Evolutionary conservation across 2,797 vertebrate species (phyloP).

Genomic region (Pangasius sanitwongsei): DNA sequence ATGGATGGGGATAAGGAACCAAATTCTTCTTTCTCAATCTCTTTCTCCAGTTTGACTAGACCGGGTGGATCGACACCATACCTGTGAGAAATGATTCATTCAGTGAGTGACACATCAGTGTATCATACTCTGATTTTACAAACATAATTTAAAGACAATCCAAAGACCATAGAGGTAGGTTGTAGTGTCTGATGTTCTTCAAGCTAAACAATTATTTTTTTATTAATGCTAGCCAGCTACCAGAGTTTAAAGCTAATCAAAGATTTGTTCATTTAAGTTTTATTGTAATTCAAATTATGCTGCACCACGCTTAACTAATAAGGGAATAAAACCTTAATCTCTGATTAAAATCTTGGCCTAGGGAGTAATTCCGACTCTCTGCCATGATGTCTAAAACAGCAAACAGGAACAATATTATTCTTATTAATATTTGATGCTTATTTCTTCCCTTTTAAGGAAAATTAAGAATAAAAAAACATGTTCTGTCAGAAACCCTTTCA

Average conservation of each 20-base stretch:
- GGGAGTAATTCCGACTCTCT: background rate
- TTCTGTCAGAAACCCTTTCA: background rate
- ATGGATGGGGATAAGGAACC: conserved; percentile 65
- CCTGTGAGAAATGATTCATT: conserved; percentile 67
- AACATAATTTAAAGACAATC: background rate
- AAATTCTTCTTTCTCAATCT: conserved; percentile 88
- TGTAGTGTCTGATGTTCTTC: background rate
- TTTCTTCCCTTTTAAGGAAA: background rate
- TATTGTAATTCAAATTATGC: background rate
- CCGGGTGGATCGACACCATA: conserved; percentile 92
- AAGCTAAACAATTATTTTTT: background rate
- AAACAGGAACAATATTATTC: background rate
- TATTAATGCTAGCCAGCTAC: background rate
- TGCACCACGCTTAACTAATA: background rate
- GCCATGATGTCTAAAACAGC: background rate
- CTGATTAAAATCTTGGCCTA: background rate
- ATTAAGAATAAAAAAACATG: background rate
- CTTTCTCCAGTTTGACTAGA: conserved; percentile 92
- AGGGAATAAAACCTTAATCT: background rate
- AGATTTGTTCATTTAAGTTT: background rate
- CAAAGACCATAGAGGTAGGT: background rate
- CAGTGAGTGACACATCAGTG: background rate
- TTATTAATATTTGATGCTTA: background rate
- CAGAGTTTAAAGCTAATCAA: background rate
- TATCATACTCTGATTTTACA: background rate